A percentile compares a stretch with the other conserved stretches of the same genome.
Evolutionary conservation across 2,888 invertebrate genomes (phyloP).

Genomic region (Dromius quadrimaculatus): DNA sequence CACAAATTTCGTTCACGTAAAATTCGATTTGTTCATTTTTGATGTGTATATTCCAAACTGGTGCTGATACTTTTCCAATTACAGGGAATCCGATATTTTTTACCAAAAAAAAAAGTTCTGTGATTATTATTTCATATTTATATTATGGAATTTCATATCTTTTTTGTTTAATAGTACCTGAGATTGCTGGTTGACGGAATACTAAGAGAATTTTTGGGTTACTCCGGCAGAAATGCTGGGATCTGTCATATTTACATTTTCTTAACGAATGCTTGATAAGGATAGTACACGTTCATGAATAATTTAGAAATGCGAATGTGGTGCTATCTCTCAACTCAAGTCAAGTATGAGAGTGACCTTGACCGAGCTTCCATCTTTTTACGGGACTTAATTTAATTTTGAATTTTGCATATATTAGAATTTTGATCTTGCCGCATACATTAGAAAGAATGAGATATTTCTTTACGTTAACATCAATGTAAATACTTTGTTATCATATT

Average conservation of each 20-base stretch:
- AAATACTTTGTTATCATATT: too few relatives aligned
- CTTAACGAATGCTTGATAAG: conserved; percentile 41
- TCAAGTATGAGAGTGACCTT: not conserved
- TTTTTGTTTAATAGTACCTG: too few relatives aligned
- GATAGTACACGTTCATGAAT: conserved; percentile 43
- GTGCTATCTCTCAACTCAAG: conserved; percentile 3
- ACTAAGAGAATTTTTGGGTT: too few relatives aligned
- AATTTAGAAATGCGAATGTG: conserved; percentile 13
- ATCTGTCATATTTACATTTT: conserved; percentile 37
- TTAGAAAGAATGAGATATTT: not conserved
- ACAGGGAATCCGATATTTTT: too few relatives aligned
- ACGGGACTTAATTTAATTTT: conserved; percentile 32
- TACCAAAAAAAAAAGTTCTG: too few relatives aligned
- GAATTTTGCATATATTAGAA: conserved; percentile 30
- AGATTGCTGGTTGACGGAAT: too few relatives aligned
- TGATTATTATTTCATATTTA: too few relatives aligned
- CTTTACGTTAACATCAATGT: too few relatives aligned
- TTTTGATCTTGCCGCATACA: not conserved
- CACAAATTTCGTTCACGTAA: not conserved
- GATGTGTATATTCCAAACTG: conserved; percentile 11
- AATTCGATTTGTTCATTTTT: conserved; percentile 40
- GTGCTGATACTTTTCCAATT: conserved; percentile 19
- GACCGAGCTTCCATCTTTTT: conserved; percentile 18
- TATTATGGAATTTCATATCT: too few relatives aligned
- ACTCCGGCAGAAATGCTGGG: too few relatives aligned